These are phyloP conservation scores for Rhamnusium bicolor DNA, from an alignment of 2,888 invertebrate genomes.

Conservation along the genomic window DNA sequence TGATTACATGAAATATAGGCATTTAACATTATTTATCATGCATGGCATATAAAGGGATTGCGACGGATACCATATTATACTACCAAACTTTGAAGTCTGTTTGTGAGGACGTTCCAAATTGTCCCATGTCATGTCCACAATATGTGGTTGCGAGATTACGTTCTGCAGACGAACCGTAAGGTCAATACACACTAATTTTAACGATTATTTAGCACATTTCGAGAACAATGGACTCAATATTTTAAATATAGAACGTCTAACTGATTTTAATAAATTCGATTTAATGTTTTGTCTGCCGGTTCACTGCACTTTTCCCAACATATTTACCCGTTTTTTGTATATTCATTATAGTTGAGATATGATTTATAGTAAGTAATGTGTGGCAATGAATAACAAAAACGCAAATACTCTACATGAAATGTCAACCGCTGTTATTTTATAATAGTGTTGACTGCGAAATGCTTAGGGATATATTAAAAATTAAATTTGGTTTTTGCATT, in stretches of 20 bases:
- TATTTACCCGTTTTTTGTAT: not conserved
- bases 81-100: too few species aligned
- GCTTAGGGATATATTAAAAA: not conserved
- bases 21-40: too few species aligned
- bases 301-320: constrained; percentile 10
- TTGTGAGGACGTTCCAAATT: too few species aligned
- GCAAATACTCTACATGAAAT: not conserved
- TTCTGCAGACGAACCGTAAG: constrained; percentile 11
- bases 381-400: not conserved
- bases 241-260: constrained; percentile 34
- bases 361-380: not conserved
- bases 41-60: too few species aligned
- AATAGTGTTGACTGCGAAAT: not conserved
- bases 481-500: not conserved
- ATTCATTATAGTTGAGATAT: not conserved
- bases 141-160: too few species aligned
- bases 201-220: constrained; percentile 36
- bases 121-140: too few species aligned
- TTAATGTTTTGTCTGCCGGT: not conserved
- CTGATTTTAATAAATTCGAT: constrained; percentile 27
- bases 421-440: not conserved
- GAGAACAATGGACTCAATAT: constrained; percentile 34
- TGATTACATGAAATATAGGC: too few species aligned
- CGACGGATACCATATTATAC: too few species aligned
- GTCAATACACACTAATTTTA: constrained; percentile 35